Evolutionary conservation across 2,797 vertebrate genomes (phyloP).

Genomic region (Alectoris magna): DNA sequence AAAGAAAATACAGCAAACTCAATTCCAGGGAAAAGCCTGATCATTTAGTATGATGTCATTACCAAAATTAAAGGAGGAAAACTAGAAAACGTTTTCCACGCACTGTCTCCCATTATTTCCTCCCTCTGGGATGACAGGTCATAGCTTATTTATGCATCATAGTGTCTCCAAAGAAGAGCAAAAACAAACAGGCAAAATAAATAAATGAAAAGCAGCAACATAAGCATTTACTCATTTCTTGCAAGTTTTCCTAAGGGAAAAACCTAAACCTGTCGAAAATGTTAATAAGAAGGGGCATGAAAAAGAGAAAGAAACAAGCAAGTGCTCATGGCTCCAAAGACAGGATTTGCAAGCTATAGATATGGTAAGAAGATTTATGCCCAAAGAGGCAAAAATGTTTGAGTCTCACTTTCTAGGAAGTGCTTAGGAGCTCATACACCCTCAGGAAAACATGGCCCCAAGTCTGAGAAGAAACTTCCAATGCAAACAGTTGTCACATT

Average conservation of each 20-base stretch:
- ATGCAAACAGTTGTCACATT: not conserved
- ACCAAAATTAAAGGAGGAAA: not conserved
- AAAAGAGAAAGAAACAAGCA: not conserved
- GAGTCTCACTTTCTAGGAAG: not conserved
- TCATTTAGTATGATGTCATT: not conserved
- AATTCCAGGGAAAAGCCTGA: conserved; percentile 19
- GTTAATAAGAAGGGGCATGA: conserved; percentile 3
- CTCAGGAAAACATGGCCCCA: not conserved
- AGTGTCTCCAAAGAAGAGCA: not conserved
- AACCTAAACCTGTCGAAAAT: not conserved
- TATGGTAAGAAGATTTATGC: not conserved
- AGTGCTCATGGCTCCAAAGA: not conserved
- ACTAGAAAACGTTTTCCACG: not conserved
- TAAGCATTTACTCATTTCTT: conserved; percentile 22
- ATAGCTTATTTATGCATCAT: conserved; percentile 30
- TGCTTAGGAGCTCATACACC: not conserved
- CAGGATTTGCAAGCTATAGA: not conserved
- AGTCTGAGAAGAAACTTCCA: not conserved
- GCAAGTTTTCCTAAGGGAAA: not conserved
- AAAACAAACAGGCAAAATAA: conserved; percentile 49
- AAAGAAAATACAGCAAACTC: not conserved
- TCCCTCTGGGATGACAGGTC: not conserved
- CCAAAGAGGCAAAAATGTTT: not conserved
- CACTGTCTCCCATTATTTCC: not conserved
- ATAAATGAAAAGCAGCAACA: not conserved